Evolutionary conservation across 2,888 invertebrate species (phyloP).

Genomic region (Drosophila birchii): DNA sequence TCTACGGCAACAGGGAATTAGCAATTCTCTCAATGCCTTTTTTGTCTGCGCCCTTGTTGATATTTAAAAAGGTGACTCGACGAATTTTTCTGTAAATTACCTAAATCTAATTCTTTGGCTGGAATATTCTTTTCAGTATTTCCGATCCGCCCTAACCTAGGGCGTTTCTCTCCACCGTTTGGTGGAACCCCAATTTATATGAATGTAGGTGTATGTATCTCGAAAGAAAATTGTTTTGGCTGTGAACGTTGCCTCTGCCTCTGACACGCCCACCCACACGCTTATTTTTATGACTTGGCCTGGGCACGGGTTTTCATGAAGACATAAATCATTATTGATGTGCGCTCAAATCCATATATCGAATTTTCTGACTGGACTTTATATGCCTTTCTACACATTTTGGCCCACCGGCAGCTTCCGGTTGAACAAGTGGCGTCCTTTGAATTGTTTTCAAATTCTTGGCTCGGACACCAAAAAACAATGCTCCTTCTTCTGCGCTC

Average conservation of each 20-base stretch:
- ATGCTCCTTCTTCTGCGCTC: neutral
- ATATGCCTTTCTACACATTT: constrained; percentile 48
- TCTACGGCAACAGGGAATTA: constrained; percentile 41
- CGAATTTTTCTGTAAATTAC: constrained; percentile 38
- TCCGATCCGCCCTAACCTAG: neutral
- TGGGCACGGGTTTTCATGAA: constrained; percentile 8
- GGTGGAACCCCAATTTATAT: neutral
- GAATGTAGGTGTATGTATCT: neutral
- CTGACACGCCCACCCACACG: constrained; percentile 3
- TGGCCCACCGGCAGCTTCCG: neutral
- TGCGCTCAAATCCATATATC: constrained; percentile 63
- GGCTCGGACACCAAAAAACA: constrained; percentile 55
- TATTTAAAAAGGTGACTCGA: constrained; percentile 61
- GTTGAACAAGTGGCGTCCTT: constrained; percentile 8
- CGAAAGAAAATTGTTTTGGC: neutral
- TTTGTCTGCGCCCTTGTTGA: constrained; percentile 51
- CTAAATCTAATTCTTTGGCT: neutral
- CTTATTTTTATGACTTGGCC: constrained; percentile 58
- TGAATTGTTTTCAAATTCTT: constrained; percentile 66
- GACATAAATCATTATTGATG: constrained; percentile 76
- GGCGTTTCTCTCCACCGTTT: neutral
- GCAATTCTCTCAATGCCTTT: constrained; percentile 18
- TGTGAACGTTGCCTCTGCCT: neutral
- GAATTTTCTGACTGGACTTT: constrained; percentile 58
- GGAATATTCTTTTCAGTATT: neutral